Evolutionary conservation across 2,797 vertebrate genomes (phyloP), one percentile per base, ranked within the genome.

Genomic region (Poecilia wingei): DNA sequence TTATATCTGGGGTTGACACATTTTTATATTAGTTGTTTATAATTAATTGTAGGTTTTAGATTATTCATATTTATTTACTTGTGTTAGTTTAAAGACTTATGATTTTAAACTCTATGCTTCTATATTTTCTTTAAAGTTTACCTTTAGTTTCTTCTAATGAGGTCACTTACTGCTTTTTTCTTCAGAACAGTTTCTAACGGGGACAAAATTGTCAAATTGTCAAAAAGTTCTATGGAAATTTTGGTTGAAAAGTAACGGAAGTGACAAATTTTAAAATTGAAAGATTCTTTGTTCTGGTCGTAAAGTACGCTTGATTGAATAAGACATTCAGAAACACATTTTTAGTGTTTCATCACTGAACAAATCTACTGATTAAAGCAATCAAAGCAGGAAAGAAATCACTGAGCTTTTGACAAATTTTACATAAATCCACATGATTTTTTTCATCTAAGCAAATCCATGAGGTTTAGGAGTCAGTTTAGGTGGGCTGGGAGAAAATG

Each of bases 341-440:
- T 55, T 36, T 25, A 51, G 49, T 55, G 33, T 74, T 55, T 74
- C 72, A 55, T 74, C 74, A 47, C 18, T 13, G 57, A 22, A 49
- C 75, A 39, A 39, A 66, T 36, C 41, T 47, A 12, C 59, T 68
- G 74, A 76, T 46, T 76, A 64, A 66, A 57, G 36, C 53, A 74
- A 55, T 41, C 53, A 41, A 57, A 57, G 51, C 36, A n/a, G 22
- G 25, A 55, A 28, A 43, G 25, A 74, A 74, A 70, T 70, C 68
- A 70, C 68, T 70, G 25, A 36, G 33, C 33, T 51, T 68, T 41
- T 68, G 25, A 20, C 49, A 77, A 45, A 3, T 55, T 71, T 31
- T 31, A 22, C 41, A 57, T 18, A 33, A 46, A 43, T 51, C 45
- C 5, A 49, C 18, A 13, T 25, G 12, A 22, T 45, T 79, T 55